Conservation (phyloP, 1,140 invertebrate genomes). For the Ericerus pela region DNA sequence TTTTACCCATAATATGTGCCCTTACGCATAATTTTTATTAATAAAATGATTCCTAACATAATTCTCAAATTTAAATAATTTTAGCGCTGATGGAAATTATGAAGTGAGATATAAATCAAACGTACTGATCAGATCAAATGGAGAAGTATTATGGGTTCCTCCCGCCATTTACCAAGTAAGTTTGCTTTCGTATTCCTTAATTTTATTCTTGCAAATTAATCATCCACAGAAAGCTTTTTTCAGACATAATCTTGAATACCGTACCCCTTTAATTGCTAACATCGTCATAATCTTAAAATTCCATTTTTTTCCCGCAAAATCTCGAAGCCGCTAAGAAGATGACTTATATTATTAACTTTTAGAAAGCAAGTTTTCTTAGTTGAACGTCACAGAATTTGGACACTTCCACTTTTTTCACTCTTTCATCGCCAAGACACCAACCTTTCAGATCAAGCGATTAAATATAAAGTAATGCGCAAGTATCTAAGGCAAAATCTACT, state of each 20-base stretch:
- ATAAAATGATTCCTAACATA: not conserved
- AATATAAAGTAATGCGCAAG: too few relatives aligned
- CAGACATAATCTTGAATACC: not conserved
- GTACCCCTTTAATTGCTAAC: not conserved
- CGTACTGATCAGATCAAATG: conserved; percentile 83
- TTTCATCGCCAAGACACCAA: too few relatives aligned
- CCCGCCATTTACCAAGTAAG: conserved; percentile 87
- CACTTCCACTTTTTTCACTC: too few relatives aligned
- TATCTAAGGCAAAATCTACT: too few relatives aligned
- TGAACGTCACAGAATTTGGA: too few relatives aligned
- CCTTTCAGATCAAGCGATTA: too few relatives aligned
- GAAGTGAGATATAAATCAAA: conserved; percentile 95
- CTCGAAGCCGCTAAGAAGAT: too few relatives aligned
- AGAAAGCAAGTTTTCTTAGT: too few relatives aligned
- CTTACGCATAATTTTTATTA: not conserved
- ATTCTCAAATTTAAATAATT: conserved; percentile 29
- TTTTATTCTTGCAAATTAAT: too few relatives aligned
- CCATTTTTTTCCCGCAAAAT: not conserved
- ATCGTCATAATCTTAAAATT: not conserved
- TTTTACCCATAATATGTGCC: too few relatives aligned
- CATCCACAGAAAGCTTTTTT: not conserved
- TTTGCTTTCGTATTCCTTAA: not conserved
- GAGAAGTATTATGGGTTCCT: conserved; percentile 91
- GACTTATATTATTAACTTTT: too few relatives aligned
- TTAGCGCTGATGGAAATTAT: conserved; percentile 88